Base-by-base conservation (phyloP, 2,888 invertebrate species). In the Parnassius smintheus region DNA sequence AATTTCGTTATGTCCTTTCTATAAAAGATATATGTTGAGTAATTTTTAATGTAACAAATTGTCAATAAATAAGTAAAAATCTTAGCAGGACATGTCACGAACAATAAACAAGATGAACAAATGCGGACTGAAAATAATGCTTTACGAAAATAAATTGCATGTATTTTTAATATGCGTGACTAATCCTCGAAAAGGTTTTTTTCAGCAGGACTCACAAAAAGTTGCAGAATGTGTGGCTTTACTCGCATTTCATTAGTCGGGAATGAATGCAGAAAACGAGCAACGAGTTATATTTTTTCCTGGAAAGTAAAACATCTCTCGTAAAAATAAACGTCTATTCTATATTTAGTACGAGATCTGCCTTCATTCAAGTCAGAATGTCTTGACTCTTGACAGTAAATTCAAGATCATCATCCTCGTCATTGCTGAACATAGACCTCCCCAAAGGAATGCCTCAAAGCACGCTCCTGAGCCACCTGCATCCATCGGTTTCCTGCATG, bases 221-320 rank as follows among this genome's bases (percentile, higher is more conserved):
- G 80, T 62, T 81, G 77, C 77, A 77, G 75, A 74, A 75, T 76
- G 77, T 74, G 75, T 78, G 76, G 71, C 74, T 74, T 74, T 76
- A 81, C 78, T 82, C 82, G 81, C 82, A 85, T 87, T 86, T 87
- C 82, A 85, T 87, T 84, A 85, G 77, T 69, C 80, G 80, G 77
- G 77, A 81, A 84, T 85, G 83, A 85, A 86, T 81, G 80, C 78
- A 81, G 80, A 80, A 83, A 82, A 83, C 72, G 82, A 78, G 78
- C 67, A 67, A 53, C 63, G 66, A 66, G 66, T 75, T 81, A 18
- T 77, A 76, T 71, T 76, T 73, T 60, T 61, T 56, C 59, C 68
- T 70, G 69, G 74, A 74, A 72, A 75, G 78, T 81, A 72, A 72
- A 70, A 70, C 70, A 63, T 70, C 66, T 64, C 61, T 66, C 66